Conservation (phyloP, 2,113 vertebrate species). For the Nyctibius bracteatus region DNA sequence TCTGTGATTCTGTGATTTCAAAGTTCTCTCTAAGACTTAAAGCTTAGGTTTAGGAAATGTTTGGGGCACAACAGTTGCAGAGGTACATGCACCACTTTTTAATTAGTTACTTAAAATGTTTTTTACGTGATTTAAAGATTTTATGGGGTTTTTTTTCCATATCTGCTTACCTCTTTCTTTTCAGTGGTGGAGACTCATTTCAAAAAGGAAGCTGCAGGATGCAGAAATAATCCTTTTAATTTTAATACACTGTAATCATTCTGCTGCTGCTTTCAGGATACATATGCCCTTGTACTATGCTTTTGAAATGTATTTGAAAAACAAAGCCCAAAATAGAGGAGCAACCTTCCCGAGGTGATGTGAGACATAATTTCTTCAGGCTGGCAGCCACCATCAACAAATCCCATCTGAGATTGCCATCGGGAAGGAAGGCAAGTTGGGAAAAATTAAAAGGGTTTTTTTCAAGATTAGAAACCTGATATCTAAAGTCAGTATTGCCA, state of each 20-base stretch:
- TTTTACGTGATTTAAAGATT: background rate
- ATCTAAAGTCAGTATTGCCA: background rate
- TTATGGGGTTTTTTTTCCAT: background rate
- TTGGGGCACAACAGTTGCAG: background rate
- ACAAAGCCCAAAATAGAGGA: background rate
- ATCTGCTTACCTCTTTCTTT: background rate
- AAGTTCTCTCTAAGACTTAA: background rate
- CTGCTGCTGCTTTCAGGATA: background rate
- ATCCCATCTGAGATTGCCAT: background rate
- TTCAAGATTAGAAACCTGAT: background rate
- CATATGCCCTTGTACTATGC: background rate
- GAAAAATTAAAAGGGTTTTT: background rate
- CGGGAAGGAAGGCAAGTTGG: background rate
- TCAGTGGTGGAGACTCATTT: background rate
- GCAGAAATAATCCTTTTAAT: slow-evolving; percentile 2
- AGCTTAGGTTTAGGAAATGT: background rate
- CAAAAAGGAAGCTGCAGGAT: background rate
- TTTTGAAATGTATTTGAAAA: background rate
- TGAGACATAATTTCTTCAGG: slow-evolving; percentile 9
- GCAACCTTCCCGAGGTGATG: background rate
- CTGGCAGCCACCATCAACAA: slow-evolving; percentile 23
- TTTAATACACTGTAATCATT: background rate
- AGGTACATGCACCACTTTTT: background rate
- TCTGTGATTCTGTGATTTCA: no score
- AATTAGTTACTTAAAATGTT: background rate